Percentiles rank a stretch among this genome's conserved stretches.
Conservation (phyloP, 2,888 invertebrate genomes). For the Deilephila elpenor region DNA sequence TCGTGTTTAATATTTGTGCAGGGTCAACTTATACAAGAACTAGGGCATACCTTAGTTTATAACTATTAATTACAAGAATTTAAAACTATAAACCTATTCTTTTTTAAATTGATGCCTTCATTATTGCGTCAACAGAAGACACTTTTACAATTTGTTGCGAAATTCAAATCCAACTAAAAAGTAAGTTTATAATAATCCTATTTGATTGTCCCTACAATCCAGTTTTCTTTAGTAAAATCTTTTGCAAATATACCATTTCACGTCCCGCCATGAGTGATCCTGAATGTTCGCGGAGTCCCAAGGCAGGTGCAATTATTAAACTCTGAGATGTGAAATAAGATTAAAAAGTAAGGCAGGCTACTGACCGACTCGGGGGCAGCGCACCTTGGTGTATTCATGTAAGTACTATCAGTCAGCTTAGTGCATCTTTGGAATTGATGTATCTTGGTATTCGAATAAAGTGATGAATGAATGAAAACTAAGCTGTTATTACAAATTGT, state of each 20-base stretch:
- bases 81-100: too few species aligned
- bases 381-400: not conserved
- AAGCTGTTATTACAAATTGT: not conserved
- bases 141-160: too few species aligned
- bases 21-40: not conserved
- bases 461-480: not conserved
- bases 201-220: too few species aligned
- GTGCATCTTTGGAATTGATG: not conserved
- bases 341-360: constrained; percentile 7
- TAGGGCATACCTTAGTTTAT: not conserved
- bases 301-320: not conserved
- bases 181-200: too few species aligned
- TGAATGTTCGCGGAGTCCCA: not conserved
- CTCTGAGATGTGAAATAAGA: not conserved
- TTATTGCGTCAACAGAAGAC: too few species aligned
- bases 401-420: not conserved
- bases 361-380: not conserved
- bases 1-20: constrained; percentile 1
- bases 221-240: too few species aligned
- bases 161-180: too few species aligned
- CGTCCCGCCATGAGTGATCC: not conserved
- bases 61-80: not conserved
- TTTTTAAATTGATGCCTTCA: too few species aligned
- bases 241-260: too few species aligned
- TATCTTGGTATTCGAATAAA: not conserved